These are phyloP conservation scores for Lindbergichthys nudifrons DNA, from an alignment of 2,797 vertebrate species.

Conservation along the genomic window DNA sequence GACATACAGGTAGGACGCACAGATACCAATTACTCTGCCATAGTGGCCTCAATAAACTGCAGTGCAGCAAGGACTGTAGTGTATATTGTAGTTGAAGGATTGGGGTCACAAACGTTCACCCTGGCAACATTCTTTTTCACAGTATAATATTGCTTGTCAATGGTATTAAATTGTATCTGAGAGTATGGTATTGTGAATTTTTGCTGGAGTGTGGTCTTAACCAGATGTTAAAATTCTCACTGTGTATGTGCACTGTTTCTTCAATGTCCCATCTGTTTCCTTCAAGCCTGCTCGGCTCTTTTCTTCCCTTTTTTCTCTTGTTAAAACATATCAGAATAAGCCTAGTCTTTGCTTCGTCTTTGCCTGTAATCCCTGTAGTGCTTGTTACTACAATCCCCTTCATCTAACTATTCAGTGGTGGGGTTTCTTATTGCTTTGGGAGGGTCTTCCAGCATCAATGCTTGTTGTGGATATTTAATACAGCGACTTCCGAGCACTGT, in stretches of 20 bases:
- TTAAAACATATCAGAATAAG: conserved; percentile 63
- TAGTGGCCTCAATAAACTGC: conserved; percentile 11
- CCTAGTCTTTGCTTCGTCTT: conserved; percentile 48
- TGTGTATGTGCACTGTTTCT: conserved; percentile 21
- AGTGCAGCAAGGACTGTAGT: neutral
- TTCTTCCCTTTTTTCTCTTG: conserved; percentile 36
- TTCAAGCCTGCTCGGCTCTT: conserved; percentile 30
- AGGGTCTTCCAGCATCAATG: conserved; percentile 41
- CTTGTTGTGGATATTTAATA: conserved; percentile 71
- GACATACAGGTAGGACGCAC: conserved; percentile 17
- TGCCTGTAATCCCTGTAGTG: conserved; percentile 65
- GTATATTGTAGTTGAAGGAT: neutral
- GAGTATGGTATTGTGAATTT: conserved; percentile 10
- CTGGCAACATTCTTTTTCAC: conserved; percentile 15
- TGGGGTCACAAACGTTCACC: conserved; percentile 14
- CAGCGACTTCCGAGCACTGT: conserved; percentile 42
- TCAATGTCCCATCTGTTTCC: conserved; percentile 30
- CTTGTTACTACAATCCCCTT: conserved; percentile 66
- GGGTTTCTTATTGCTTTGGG: conserved; percentile 64
- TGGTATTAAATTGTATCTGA: neutral
- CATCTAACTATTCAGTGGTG: conserved; percentile 64
- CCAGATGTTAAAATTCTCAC: conserved; percentile 50
- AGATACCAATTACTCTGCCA: conserved; percentile 45
- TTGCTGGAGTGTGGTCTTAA: conserved; percentile 25
- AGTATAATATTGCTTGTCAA: conserved; percentile 13